Evolutionary conservation across 2,113 vertebrate species (phyloP).

Genomic region (Microtus ochrogaster): DNA sequence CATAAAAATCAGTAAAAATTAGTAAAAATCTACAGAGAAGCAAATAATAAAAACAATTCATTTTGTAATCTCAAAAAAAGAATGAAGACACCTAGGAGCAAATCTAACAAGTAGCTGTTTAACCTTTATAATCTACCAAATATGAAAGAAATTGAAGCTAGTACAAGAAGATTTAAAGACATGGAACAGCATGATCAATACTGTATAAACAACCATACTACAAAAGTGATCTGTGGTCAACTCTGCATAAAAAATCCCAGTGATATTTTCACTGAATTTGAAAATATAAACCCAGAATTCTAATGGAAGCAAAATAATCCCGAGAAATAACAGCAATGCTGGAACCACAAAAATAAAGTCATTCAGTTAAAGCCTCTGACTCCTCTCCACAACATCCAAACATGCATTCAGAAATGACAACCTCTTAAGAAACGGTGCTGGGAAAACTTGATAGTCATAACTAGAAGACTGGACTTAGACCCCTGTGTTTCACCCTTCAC

Average conservation of each 20-base stretch:
- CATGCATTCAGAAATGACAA: neutral
- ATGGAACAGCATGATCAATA: neutral
- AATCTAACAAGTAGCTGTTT: no score
- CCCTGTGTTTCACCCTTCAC: neutral
- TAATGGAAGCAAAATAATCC: neutral
- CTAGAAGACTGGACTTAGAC: neutral
- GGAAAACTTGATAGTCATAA: neutral
- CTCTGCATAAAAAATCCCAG: neutral
- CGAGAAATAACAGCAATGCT: neutral
- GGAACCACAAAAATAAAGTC: neutral
- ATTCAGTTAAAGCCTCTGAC: no score
- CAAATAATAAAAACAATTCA: neutral
- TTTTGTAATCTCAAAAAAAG: neutral
- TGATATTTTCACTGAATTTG: neutral
- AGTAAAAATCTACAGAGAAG: no score
- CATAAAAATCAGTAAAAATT: neutral
- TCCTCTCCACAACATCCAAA: neutral
- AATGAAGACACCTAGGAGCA: neutral
- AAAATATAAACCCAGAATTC: neutral
- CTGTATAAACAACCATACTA: neutral
- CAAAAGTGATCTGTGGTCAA: neutral
- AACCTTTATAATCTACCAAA: neutral
- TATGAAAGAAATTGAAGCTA: neutral
- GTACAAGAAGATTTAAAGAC: neutral
- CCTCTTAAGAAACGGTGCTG: neutral